Evolutionary conservation across 2,888 invertebrate genomes (phyloP), one percentile per base, ranked within the genome.

Genomic region (Syritta pipiens): DNA sequence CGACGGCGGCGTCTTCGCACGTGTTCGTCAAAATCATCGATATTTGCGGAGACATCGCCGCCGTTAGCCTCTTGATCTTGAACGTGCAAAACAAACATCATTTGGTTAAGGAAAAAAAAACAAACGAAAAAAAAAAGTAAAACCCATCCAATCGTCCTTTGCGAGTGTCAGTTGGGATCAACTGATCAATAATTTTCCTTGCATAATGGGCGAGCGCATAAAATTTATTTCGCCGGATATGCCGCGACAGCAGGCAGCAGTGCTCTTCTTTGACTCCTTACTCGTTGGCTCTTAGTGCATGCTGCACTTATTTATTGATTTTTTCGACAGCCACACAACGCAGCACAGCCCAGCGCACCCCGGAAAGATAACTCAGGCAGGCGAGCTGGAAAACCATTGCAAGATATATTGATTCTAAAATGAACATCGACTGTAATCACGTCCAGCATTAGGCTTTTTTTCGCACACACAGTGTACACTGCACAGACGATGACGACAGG

Each of bases 371-470:
- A 81, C 74, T 75, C 74, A 75, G 57, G 53, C 62, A 51, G 55
- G 40, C 44, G 59, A 44, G 59, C 71, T 26, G 69, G 65, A 72
- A 55, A 57, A 59, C 65, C 67, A 79, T 74, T 63, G 71, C 60
- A 77, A 72, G 81, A 83, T 81, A 83, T 82, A 83, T 83, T 83
- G 83, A 82, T 83, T 83, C 82, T 69, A 72, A 81, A 83, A 83
- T 79, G 79, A 77, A 81, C 82, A 75, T 77, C 79, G 83, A 83
- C 83, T 81, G 82, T 83, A 83, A 82, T 83, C 74, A 82, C 75
- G 82, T 82, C 81, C 81, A 83, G 83, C 83, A 83, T 83, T 83
- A 83, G 81, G 69, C 69, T 65, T 68, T 67, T 79, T 63, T 81
- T 69, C 51, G 44, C 81, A 67, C 81, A 62, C 75, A 74, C 67